Evolutionary conservation across 2,113 vertebrate genomes (phyloP), one percentile per base, ranked within the genome.

Genomic region (Psittacula cyanocephala): DNA sequence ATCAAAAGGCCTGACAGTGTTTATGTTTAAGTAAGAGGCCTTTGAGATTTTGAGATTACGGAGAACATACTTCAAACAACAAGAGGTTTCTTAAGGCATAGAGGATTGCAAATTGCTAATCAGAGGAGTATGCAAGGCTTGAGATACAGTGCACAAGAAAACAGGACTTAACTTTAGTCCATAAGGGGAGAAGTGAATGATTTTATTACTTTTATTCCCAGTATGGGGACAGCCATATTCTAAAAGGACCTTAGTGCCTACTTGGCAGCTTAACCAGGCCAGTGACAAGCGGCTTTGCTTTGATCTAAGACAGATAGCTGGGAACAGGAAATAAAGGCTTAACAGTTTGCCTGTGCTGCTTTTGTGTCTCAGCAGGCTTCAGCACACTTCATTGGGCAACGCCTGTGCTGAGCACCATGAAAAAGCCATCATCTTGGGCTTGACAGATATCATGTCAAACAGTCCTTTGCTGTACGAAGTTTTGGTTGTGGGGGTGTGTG

Each of bases 281-380:
- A 62, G 19, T 86, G 82, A 81, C 77, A 92, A 65, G 44, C 3
- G 2, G 50, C 63, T 81, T 86, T 69, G 75, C 91, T 91, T 62
- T 62, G 92, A 91, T 95, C 7, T 4, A 52, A 86, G 53, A 22
- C 52, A 93, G 88, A 94, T 92, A 88, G 91, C 55, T 65, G 86
- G 92, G 74, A 96, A 93, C 93, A 93, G 93, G 88, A 96, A 96
- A 96, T 35, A 86, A 79, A 93, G 69, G 37, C 65, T 96, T 91
- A 65, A 64, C 43, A 70, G 55, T 74, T 81, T 71, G 64, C 43
- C 68, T 52, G 1, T 53, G 68, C 79, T 57, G 50, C 57, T 77
- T 29, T 43, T 17, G 7, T 86, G 11, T 76, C 63, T 8, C 35
- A 13, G 85, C 67, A 13, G 16, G 64, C 43, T 87, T 70, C 17